Base-by-base conservation (phyloP, 2,888 invertebrate species). In the Elysia crispata region DNA sequence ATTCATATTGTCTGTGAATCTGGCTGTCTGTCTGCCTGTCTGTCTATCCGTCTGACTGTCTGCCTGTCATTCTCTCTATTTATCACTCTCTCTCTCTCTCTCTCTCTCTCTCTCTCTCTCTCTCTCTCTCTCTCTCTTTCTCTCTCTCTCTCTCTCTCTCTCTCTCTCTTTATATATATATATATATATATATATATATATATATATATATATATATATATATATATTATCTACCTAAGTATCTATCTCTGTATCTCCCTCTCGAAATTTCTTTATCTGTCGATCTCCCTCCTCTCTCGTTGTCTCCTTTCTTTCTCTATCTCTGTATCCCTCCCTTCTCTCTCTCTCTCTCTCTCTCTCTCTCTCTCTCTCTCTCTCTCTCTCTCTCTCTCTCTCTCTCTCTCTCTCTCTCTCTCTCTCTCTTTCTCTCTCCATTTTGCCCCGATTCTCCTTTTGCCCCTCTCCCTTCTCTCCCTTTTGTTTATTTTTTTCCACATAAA, bases 41-140 rank as follows among this genome's bases (percentile, higher is more conserved):
- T 41, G 3, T 3, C 11, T 41, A 6, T 41, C 41, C 11, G 41
- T 41, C 5, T 41, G 3, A 11, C 41, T 41, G 41, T 41, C 11
- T 41, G 3, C 11, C 11, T 41, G 41, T 41, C 41, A 11, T 41
- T 41, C 5, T 6, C 11, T 41, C 41, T 3, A 11, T 41, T 41
- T 41, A 6, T 11, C 3, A 11, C 5, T 3, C 41, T 41, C 41
- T 41, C 3, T 41, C 5, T 41, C 41, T 41, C 41, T 41, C 41
- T 41, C 41, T 11, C 6, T 23, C 15, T 60, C 23, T 20, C 60
- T 60, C 23, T 25, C n/a, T 11, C n/a, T 20, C 54, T 54, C 54
- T 54, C 54, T 15, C 20, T 54, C 54, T 54, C 77, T 57, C 62
- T 78, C 20, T 30, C 60, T 20, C 50, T 57, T 62, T 33, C 70